Evolutionary conservation across 2,888 invertebrate genomes (phyloP).

Genomic region (Atethmia centrago): DNA sequence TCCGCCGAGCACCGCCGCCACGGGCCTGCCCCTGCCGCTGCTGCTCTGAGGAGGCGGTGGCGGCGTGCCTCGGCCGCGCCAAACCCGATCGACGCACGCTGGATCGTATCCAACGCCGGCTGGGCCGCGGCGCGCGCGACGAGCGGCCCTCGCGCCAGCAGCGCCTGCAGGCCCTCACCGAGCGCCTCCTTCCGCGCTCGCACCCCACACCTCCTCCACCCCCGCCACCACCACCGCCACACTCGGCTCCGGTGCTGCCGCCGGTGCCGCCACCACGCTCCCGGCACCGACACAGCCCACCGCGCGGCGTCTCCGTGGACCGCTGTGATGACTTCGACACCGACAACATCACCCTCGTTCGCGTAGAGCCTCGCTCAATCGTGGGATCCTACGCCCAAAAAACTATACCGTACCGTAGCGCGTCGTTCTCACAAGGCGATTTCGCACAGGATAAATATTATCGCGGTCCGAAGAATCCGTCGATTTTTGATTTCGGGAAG

Average conservation of each 20-base stretch:
- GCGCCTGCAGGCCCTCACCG: slow-evolving; percentile 95
- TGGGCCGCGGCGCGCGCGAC: slow-evolving; percentile 91
- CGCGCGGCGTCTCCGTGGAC: slow-evolving; percentile 86
- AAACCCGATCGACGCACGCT: slow-evolving; percentile 92
- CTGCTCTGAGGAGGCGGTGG: slow-evolving; percentile 90
- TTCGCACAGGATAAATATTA: slow-evolving; percentile 91
- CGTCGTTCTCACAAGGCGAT: slow-evolving; percentile 97
- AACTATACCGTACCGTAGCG: slow-evolving; percentile 94
- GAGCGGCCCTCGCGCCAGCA: slow-evolving; percentile 91
- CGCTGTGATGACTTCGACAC: slow-evolving; percentile 87
- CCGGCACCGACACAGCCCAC: slow-evolving; percentile 88
- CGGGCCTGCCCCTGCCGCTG: slow-evolving; percentile 90
- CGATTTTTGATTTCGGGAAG: slow-evolving; percentile 86
- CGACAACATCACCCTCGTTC: slow-evolving; percentile 88
- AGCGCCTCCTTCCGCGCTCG: slow-evolving; percentile 92
- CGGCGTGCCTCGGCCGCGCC: slow-evolving; percentile 89
- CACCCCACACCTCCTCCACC: slow-evolving; percentile 78
- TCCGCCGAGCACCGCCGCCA: slow-evolving; percentile 92
- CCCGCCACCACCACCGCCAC: slow-evolving; percentile 84
- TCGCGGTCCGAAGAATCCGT: slow-evolving; percentile 81
- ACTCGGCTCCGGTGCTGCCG: slow-evolving; percentile 90
- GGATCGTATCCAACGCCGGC: slow-evolving; percentile 95
- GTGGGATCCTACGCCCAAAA: slow-evolving; percentile 92
- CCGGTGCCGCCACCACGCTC: slow-evolving; percentile 90
- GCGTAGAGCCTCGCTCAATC: slow-evolving; percentile 91